Evolutionary conservation across 2,888 invertebrate species (phyloP).

Genomic region (Digitonthophagus gazella): DNA sequence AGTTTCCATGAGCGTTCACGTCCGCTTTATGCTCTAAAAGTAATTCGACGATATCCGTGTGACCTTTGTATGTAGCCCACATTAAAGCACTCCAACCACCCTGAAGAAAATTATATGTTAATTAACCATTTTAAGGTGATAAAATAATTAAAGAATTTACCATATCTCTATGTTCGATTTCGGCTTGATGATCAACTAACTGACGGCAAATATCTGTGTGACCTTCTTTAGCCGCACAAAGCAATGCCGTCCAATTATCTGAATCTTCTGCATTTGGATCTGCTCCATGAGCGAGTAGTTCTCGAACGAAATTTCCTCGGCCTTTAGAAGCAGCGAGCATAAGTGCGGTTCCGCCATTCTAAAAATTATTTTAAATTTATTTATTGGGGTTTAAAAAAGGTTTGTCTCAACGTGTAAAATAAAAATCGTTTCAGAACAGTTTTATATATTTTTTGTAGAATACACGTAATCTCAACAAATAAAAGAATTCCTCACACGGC

Average conservation of each 20-base stretch:
- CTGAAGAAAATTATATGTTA: constrained; percentile 53
- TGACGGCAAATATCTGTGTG: constrained; percentile 77
- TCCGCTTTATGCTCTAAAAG: constrained; percentile 87
- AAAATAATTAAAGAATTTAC: constrained; percentile 33
- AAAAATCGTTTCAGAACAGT: too few species aligned
- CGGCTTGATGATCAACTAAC: constrained; percentile 80
- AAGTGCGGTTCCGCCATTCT: constrained; percentile 93
- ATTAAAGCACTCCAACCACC: constrained; percentile 96
- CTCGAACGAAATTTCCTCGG: constrained; percentile 76
- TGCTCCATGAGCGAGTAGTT: constrained; percentile 85
- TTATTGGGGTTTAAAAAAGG: too few species aligned
- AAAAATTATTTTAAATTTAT: constrained; percentile 36
- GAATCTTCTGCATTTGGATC: constrained; percentile 89
- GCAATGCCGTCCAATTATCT: constrained; percentile 90
- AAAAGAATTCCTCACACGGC: too few species aligned
- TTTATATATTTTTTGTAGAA: too few species aligned
- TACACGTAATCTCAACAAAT: not conserved
- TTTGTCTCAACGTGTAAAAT: too few species aligned
- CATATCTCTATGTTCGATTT: constrained; percentile 69
- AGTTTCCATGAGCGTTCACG: constrained; percentile 93
- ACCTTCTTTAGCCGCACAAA: constrained; percentile 89
- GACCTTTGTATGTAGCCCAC: constrained; percentile 95
- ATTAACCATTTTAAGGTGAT: too few species aligned
- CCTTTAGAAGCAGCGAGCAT: constrained; percentile 90
- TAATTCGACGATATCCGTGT: constrained; percentile 69